Evolutionary conservation across 2,113 vertebrate genomes (phyloP).

Genomic region (Cercocebus atys): DNA sequence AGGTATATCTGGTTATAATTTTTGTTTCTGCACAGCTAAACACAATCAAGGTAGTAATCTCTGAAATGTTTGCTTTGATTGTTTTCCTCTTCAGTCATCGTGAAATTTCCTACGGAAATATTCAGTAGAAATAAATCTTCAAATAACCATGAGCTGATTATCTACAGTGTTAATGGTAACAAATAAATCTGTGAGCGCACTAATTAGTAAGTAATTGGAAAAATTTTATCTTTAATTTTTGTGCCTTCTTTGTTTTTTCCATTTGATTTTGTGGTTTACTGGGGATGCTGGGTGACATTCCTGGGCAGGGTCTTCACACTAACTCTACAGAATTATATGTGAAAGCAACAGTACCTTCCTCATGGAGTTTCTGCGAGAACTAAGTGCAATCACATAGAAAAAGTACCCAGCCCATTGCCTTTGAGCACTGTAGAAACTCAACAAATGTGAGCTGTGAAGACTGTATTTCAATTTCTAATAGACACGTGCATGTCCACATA

Average conservation of each 20-base stretch:
- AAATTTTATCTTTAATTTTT: conserved; percentile 8
- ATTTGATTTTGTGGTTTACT: not conserved
- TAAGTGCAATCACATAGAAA: not conserved
- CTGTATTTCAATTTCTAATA: not conserved
- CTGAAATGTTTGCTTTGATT: conserved; percentile 34
- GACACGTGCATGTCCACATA: not conserved
- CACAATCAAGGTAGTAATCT: not conserved
- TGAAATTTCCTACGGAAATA: conserved; percentile 11
- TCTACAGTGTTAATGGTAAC: not conserved
- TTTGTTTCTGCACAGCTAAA: conserved; percentile 20
- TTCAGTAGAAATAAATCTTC: conserved; percentile 8
- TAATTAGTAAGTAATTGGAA: conserved; percentile 16
- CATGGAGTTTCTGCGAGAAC: not conserved
- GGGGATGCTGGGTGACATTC: not conserved
- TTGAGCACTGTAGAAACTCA: not conserved
- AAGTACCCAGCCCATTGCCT: not conserved
- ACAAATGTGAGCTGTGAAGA: not conserved
- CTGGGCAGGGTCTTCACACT: not conserved
- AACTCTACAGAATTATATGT: not conserved
- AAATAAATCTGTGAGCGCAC: not conserved
- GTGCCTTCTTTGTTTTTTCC: not conserved
- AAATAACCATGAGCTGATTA: not conserved
- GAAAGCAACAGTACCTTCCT: not conserved
- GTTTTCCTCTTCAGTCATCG: not conserved
- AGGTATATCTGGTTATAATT: not conserved